Evolutionary conservation across 1,140 invertebrate species (phyloP), one percentile per base, ranked within the genome.

Genomic region (Dysdera silvatica): DNA sequence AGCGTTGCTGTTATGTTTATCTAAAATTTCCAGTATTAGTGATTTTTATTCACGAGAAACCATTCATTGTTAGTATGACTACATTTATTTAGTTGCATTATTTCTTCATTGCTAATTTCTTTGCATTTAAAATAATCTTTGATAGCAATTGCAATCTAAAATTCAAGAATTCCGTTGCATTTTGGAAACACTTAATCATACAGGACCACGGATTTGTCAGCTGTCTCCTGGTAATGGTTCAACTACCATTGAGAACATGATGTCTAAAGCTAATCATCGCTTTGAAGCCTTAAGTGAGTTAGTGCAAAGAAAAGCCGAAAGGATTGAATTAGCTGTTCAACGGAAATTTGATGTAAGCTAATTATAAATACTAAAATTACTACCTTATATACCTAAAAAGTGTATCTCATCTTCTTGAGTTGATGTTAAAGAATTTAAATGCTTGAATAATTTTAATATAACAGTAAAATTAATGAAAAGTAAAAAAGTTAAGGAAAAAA

Each of bases 211-310:
- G 70, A 76, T 99, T 14, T 93, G 91, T 66, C 82, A 89, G 70
- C 81, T 95, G 18, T 94, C 91, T 3, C 91, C 93, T 0, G 91
- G 90, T 48, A 90, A 95, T 76, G 80, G 80, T 52, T 91, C 95
- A 18, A 84, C 88, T 0, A 91, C 90, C 18, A 88, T 99, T 48
- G 92, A 96, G 76, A 88, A 87, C 32, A 80, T 95, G 4, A 89
- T 98, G 1, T 89, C 87, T 0, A 81, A 93, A 47, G 91, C 95
- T 73, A 95, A 95, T 75, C 81, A 92, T 37, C 80, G 93, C 35
- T 98, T 96, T 78, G 94, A 97, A 71, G 85, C 88, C 2, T 91
- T 98, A 67, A 88, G 87, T 28, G 94, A 98, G 72, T 91, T 95
- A 76, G 89, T 97, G 41, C 91, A 96, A 77, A 82, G 94, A 26